phyloP scores from a whole-genome alignment of 2,113 vertebrate species.

The Motacilla alba region DNA sequence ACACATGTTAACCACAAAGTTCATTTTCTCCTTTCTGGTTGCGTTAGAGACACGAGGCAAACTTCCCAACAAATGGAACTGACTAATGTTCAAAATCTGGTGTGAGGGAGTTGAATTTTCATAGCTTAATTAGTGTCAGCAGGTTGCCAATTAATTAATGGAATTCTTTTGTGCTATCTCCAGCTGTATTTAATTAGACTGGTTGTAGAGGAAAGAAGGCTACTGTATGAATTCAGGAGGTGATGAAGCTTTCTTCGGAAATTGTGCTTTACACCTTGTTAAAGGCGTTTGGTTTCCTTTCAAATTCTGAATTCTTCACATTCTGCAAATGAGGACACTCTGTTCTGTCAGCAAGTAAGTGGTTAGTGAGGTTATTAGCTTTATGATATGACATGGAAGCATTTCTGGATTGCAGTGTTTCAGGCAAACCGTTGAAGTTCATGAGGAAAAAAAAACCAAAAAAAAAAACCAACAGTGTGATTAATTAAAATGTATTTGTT shows the following conservation, averaged over 20 bases:
- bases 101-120: conserved; percentile 68
- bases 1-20: not conserved
- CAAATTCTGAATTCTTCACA: not conserved
- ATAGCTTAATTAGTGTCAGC: conserved; percentile 71
- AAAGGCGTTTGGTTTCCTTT: not conserved
- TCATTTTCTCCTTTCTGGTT: conserved; percentile 16
- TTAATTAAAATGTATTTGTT: not conserved
- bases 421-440: not conserved
- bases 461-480: not conserved
- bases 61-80: conserved; percentile 47
- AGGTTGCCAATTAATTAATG: conserved; percentile 73
- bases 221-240: conserved; percentile 28
- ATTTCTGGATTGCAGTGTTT: not conserved
- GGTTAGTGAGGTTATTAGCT: not conserved
- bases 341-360: conserved; percentile 6
- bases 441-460: not conserved
- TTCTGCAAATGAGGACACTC: not conserved
- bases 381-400: not conserved
- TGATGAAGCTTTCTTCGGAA: conserved; percentile 1
- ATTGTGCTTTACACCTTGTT: conserved; percentile 14
- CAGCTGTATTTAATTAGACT: conserved; percentile 71
- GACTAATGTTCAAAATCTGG: conserved; percentile 65
- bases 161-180: conserved; percentile 60
- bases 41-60: not conserved
- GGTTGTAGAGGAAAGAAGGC: not conserved